These are phyloP conservation scores for Chaetophractus vellerosus DNA, from an alignment of 2,797 vertebrate species.

Conservation along the genomic window DNA sequence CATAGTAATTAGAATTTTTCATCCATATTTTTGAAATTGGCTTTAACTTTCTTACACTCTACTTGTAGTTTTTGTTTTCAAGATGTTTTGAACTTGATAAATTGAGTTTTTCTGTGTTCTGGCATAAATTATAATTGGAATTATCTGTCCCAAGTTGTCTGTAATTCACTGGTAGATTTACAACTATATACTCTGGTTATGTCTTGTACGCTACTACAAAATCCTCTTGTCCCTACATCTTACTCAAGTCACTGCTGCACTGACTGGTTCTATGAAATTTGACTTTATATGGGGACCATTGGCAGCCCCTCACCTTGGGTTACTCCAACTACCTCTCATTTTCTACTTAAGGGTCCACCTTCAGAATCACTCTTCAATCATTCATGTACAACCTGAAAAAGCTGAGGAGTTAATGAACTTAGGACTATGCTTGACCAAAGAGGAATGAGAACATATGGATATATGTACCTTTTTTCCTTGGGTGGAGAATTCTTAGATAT, in stretches of 20 bases:
- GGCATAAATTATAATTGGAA: background rate
- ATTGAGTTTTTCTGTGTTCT: background rate
- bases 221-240: background rate
- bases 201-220: background rate
- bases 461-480: accelerated
- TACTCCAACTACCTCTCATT: background rate
- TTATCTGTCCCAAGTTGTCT: background rate
- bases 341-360: background rate
- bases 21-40: background rate
- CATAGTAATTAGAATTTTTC: conserved; percentile 6
- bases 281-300: background rate
- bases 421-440: background rate
- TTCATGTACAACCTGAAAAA: background rate
- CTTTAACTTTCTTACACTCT: background rate
- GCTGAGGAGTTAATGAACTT: background rate
- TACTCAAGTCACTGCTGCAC: no score
- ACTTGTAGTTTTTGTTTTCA: background rate
- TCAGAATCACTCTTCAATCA: background rate
- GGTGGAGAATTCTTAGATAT: background rate
- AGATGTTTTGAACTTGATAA: background rate
- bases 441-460: background rate
- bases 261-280: background rate
- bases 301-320: background rate
- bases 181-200: background rate
- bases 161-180: background rate